A percentile compares a stretch with the other conserved stretches of the same genome.
phyloP scores from a whole-genome alignment of 1,140 invertebrate genomes.

The Ostrea denselamellosa region DNA sequence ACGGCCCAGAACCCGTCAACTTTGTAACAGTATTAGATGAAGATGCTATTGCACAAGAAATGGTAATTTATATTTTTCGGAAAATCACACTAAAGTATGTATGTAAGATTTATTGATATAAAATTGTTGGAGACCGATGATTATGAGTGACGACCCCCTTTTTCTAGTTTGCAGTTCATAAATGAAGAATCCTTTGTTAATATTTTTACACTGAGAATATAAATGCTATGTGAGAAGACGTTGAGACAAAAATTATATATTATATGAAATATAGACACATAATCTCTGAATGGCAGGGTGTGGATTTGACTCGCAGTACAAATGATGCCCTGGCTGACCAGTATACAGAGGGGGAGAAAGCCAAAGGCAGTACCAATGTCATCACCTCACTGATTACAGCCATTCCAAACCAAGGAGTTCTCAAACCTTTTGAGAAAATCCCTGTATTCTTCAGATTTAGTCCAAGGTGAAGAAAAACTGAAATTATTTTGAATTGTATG shows the following conservation, averaged over 20 bases:
- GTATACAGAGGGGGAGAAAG: slow-evolving; percentile 50
- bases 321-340: slow-evolving; percentile 64
- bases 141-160: too few species aligned
- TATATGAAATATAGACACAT: too few species aligned
- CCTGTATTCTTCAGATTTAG: slow-evolving; percentile 78
- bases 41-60: slow-evolving; percentile 77
- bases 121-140: not conserved
- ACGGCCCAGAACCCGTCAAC: slow-evolving; percentile 76
- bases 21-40: slow-evolving; percentile 79
- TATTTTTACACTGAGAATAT: too few species aligned
- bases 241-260: too few species aligned
- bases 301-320: slow-evolving; percentile 75
- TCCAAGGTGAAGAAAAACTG: slow-evolving; percentile 70
- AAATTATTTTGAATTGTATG: too few species aligned
- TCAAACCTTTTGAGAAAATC: slow-evolving; percentile 77
- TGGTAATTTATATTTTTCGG: slow-evolving; percentile 61
- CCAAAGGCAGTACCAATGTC: slow-evolving; percentile 71
- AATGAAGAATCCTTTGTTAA: too few species aligned
- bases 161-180: too few species aligned
- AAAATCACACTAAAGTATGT: not conserved
- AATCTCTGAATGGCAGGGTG: slow-evolving; percentile 64
- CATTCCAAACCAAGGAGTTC: slow-evolving; percentile 77
- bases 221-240: too few species aligned
- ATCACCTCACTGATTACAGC: slow-evolving; percentile 77
- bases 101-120: not conserved